Conservation (phyloP, 2,797 vertebrate genomes). For the Clarias laeviceps region DNA sequence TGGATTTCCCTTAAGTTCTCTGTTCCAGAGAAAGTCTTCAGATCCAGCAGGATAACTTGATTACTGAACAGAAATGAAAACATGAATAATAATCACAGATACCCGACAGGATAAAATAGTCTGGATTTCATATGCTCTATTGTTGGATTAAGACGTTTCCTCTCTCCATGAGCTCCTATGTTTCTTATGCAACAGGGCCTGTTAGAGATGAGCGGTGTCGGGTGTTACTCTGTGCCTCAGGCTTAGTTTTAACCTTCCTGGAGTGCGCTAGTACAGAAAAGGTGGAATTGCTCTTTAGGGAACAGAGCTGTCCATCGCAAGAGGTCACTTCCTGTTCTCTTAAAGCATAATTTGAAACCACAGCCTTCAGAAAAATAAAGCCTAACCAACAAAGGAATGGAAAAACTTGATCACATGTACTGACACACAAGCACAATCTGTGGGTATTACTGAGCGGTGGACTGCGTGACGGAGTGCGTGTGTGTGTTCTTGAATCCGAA, state of each 20-base stretch:
- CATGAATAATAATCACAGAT: neutral
- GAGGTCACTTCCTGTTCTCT: constrained; percentile 51
- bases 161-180: neutral
- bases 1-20: neutral
- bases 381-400: constrained; percentile 47
- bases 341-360: constrained; percentile 35
- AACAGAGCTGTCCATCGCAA: constrained; percentile 4
- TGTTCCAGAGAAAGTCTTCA: neutral
- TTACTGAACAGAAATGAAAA: neutral
- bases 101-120: too few species aligned
- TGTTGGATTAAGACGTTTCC: neutral
- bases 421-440: constrained; percentile 16
- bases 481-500: constrained; percentile 31
- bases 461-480: constrained; percentile 12
- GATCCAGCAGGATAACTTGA: neutral
- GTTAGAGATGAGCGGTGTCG: constrained; percentile 53
- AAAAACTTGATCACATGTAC: constrained; percentile 36
- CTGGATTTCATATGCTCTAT: too few species aligned
- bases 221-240: neutral
- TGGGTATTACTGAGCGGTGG: constrained; percentile 4
- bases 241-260: constrained; percentile 26
- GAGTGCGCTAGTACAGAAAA: constrained; percentile 25
- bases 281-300: constrained; percentile 5
- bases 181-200: constrained; percentile 23
- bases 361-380: constrained; percentile 22